A percentile compares a stretch with the other conserved stretches of the same genome.
phyloP scores from a whole-genome alignment of 2,797 vertebrate genomes.

The Helicolenus hilgendorfi region DNA sequence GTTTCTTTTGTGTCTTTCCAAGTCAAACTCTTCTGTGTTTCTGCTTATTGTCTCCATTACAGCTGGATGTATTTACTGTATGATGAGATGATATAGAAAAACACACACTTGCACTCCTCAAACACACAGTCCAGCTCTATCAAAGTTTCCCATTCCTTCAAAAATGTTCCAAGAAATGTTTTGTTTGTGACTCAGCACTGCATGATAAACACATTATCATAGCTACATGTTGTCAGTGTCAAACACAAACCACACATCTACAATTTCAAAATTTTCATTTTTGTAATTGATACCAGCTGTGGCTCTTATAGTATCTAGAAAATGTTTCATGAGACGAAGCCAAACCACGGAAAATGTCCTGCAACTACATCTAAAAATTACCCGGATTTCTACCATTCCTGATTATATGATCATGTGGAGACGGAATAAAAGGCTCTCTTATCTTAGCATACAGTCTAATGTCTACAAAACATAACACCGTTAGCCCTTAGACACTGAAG shows the following conservation, averaged over 20 bases:
- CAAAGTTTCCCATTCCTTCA: constrained; percentile 13
- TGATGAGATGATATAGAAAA: constrained; percentile 35
- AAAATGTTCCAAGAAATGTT: constrained; percentile 21
- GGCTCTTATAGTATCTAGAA: neutral
- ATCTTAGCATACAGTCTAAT: neutral
- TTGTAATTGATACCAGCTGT: constrained; percentile 46
- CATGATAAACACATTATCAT: constrained; percentile 58
- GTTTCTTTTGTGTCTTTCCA: constrained; percentile 13
- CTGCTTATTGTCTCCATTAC: constrained; percentile 56
- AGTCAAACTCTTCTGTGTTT: constrained; percentile 22
- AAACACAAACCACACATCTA: constrained; percentile 33
- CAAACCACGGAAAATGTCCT: constrained; percentile 26
- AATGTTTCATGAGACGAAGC: neutral
- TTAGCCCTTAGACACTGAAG: neutral
- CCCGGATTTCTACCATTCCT: neutral
- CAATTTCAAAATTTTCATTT: constrained; percentile 34
- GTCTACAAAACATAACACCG: neutral
- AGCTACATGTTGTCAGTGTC: constrained; percentile 37
- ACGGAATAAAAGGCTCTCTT: neutral
- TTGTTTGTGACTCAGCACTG: constrained; percentile 17
- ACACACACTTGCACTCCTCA: neutral
- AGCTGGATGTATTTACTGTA: constrained; percentile 44
- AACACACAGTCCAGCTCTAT: constrained; percentile 28
- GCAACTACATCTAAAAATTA: neutral
- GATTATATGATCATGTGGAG: neutral